Evolutionary conservation across 1,140 invertebrate species (phyloP), one percentile per base, ranked within the genome.

Genomic region (Drosophila ercepeae): DNA sequence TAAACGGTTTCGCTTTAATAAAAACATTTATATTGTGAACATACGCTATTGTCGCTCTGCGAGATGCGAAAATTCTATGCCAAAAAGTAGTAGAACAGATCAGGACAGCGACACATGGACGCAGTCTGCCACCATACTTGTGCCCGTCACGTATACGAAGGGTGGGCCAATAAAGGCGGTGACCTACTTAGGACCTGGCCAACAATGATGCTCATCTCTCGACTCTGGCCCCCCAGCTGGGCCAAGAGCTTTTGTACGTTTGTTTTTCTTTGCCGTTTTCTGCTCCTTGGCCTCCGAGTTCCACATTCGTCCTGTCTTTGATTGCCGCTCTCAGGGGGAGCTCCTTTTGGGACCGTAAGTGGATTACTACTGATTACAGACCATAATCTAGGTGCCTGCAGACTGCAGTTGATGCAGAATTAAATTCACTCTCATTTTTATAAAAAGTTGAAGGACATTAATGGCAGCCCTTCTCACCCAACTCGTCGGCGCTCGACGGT

Each of bases 161-260:
- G 59, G 18, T 63, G 63, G 29, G 63, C 59, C 63, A 67, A 67
- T 67, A 65, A 63, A 65, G 14, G 46, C 46, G 46, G 45, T 67
- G 63, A 67, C 63, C 63, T 67, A 67, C 19, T 67, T 67, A 45
- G 61, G 36, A 44, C 36, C 46, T 34, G 59, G 27, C 52, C 52
- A 54, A 19, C 51, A 39, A 59, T 14, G 27, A 18, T 61, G 6
- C 50, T n/a, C 51, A 14, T 7, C 36, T 45, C 59, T 61, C 59
- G 14, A 21, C 61, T 42, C 61, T 57, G 39, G 51, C 46, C 60
- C 34, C 29, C 9, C 13, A 42, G 41, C 55, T 13, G 54, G 54
- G 54, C 53, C 29, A 41, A 19, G 21, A 67, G 63, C 63, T 67
- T 67, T 67, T 52, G 63, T 65, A 46, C 44, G 23, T 61, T 64